Evolutionary conservation across 1,140 invertebrate genomes (phyloP), one percentile per base, ranked within the genome.

Genomic region (Diorhabda carinulata): DNA sequence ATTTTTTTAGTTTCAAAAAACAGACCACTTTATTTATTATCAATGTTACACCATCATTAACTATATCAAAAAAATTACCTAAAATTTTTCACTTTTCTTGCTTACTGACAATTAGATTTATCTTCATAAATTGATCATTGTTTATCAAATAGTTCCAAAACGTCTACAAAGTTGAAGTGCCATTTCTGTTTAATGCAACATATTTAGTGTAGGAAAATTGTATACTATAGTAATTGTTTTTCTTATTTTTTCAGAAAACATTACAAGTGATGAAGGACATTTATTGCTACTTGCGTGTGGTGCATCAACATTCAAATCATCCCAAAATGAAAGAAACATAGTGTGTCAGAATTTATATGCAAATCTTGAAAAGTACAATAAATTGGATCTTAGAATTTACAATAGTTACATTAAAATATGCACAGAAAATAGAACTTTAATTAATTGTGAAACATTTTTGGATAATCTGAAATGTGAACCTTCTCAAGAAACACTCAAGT

Each of bases 401-500:
- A 74, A 79, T 69, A 69, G 73, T n/a, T 79, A 79, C 56, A 73
- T 81, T 5, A 69, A 73, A 72, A 68, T 72, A 42, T 78, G 78
- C 66, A 76, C 72, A 66, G 74, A 80, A 66, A 80, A 80, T 70
- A 71, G 72, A 41, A 43, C 72, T 7, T 52, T n/a, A 25, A 56
- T 80, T 9, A 66, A 76, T 64, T 60, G 65, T 57, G 65, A 74
- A 47, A 60, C 73, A 6, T 78, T 79, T 64, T 68, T 79, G 60
- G 8, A 25, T 6, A 61, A 73, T 41, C 61, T 74, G 64, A 69
- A 74, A 70, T 69, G 60, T 57, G 79, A 82, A 77, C 84, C 84
- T 3, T 82, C 83, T 73, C 74, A 77, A 25, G 77, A 79, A 8
- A 86, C 84, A 47, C 85, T 82, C 80, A 80, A 84, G 70, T 73